Percentiles rank a stretch among this genome's conserved stretches.
Evolutionary conservation across 2,888 invertebrate genomes (phyloP).

Genomic region (Thelaira solivaga): DNA sequence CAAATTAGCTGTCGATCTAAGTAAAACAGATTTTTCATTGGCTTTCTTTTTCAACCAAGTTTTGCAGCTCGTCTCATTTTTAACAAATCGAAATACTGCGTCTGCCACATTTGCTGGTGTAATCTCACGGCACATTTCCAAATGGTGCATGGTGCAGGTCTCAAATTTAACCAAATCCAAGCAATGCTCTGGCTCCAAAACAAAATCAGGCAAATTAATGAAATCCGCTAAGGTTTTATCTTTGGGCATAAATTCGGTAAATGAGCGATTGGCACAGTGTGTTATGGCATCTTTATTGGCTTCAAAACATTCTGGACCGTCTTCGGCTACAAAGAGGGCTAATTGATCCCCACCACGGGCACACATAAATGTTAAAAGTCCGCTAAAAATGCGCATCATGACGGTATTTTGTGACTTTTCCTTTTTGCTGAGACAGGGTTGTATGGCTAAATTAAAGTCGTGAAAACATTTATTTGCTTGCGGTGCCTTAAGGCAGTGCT

Average conservation of each 20-base stretch:
- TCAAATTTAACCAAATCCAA: slow-evolving; percentile 73
- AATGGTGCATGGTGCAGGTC: slow-evolving; percentile 71
- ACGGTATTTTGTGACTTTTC: slow-evolving; percentile 82
- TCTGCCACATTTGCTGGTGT: slow-evolving; percentile 89
- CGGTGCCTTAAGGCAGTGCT: slow-evolving; percentile 82
- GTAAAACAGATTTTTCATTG: slow-evolving; percentile 67
- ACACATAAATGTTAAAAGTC: slow-evolving; percentile 85
- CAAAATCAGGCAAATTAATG: slow-evolving; percentile 79
- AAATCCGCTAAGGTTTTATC: slow-evolving; percentile 70
- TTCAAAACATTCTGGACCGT: slow-evolving; percentile 85
- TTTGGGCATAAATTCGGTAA: slow-evolving; percentile 79
- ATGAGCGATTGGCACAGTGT: slow-evolving; percentile 82
- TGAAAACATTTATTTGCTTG: slow-evolving; percentile 79
- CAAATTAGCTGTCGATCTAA: slow-evolving; percentile 54
- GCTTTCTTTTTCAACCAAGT: slow-evolving; percentile 66
- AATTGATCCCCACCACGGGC: slow-evolving; percentile 88
- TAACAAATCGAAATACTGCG: slow-evolving; percentile 84
- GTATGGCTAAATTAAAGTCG: slow-evolving; percentile 79
- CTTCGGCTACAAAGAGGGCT: slow-evolving; percentile 89
- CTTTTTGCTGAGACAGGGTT: slow-evolving; percentile 81
- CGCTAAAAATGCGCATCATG: slow-evolving; percentile 82
- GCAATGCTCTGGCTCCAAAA: slow-evolving; percentile 79
- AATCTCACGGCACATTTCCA: slow-evolving; percentile 83
- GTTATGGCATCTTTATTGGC: slow-evolving; percentile 81
- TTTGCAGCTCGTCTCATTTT: slow-evolving; percentile 82